Evolutionary conservation across 2,113 vertebrate species (phyloP).

Genomic region (Tychaedon coryphoeus): DNA sequence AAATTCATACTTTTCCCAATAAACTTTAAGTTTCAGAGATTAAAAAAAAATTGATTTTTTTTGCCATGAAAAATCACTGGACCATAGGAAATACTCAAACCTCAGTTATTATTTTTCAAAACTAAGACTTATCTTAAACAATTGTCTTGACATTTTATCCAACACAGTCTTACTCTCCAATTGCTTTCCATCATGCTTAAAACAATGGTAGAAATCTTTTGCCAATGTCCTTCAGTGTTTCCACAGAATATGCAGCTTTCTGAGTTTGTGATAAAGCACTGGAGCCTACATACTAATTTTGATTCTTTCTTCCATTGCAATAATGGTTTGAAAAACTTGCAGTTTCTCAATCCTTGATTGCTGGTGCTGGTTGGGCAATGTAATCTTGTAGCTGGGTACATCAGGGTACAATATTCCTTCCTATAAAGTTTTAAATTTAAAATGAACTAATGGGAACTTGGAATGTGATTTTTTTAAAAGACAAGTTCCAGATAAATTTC

Average conservation of each 20-base stretch:
- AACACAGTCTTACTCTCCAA: not conserved
- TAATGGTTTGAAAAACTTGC: not conserved
- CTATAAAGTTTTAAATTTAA: not conserved
- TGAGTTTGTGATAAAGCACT: not conserved
- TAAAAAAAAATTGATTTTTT: not conserved
- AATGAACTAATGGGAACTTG: not conserved
- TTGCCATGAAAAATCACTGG: fast-evolving
- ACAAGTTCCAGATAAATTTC: not conserved
- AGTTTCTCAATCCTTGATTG: not conserved
- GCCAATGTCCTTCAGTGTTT: not conserved
- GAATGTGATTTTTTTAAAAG: not conserved
- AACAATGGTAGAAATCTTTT: not conserved
- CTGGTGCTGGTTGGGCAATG: not conserved
- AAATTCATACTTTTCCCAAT: not conserved
- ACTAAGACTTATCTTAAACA: not conserved
- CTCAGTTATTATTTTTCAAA: not conserved
- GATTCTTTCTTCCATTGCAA: not conserved
- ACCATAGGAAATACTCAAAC: not conserved
- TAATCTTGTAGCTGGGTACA: not conserved
- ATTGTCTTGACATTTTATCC: not conserved
- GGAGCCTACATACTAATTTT: not conserved
- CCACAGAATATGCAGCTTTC: not conserved
- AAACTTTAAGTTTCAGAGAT: not conserved
- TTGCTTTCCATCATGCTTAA: not conserved
- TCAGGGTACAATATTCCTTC: not conserved